Evolutionary conservation across 2,888 invertebrate species (phyloP), one percentile per base, ranked within the genome.

Genomic region (Dinocampus coccinellae): DNA sequence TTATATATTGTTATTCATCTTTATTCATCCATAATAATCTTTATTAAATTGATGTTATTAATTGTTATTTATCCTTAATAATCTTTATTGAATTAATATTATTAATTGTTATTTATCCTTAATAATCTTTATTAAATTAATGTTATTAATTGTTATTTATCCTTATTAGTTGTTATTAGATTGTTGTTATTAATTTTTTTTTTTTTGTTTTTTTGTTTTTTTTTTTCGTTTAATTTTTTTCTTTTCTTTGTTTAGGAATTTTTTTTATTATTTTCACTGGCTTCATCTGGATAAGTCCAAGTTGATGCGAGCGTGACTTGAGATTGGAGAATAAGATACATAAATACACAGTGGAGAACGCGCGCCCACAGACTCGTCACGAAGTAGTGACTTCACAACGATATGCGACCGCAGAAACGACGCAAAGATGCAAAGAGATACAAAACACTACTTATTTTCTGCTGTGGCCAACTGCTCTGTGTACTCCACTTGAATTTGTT

Each of bases 241-340:
- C 61, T 65, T 33, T 65, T 47, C n/a, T n/a, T n/a, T n/a, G n/a
- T n/a, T n/a, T n/a, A n/a, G n/a, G n/a, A n/a, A 33, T 34, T 70
- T 63, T 1, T 47, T 47, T 47, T 20, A 16, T 64, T n/a, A 26
- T 52, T 24, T 42, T 13, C 57, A 34, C 55, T 29, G 29, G 70
- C 58, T 76, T 77, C 76, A 77, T 77, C 77, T 76, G 77, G 76
- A 76, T 77, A 77, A 77, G 73, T 73, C 64, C 62, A 57, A 70
- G 73, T 75, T 74, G 73, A 75, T 74, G 75, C 70, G 69, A 76
- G 75, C 75, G 76, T 76, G 75, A 76, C 76, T 77, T 65, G 70
- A 76, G 77, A 76, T 76, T 75, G 65, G 58, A 65, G 65, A 60
- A 69, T 68, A 73, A 76, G 73, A 76, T 69, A 74, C 69, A 29